A percentile compares a stretch with the other conserved stretches of the same genome.
Conservation (phyloP, 2,113 vertebrate genomes). For the Pterophyllum scalare region DNA sequence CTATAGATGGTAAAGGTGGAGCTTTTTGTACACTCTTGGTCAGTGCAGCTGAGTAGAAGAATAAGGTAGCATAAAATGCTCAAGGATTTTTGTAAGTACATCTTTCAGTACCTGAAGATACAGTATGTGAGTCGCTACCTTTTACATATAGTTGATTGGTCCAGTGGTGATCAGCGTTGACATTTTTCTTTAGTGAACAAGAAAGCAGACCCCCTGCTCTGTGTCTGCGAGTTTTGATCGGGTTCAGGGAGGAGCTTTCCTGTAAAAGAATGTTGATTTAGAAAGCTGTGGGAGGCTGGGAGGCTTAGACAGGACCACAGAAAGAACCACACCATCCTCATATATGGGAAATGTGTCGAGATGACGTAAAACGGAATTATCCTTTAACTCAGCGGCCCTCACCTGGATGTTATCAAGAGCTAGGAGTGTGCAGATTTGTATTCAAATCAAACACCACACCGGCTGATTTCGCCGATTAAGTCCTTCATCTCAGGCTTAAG, state of each 20-base stretch:
- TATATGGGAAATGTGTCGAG: background rate
- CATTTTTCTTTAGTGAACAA: background rate
- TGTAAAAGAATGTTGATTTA: background rate
- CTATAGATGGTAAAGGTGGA: background rate
- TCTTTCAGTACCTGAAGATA: background rate
- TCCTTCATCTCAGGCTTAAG: constrained; percentile 9
- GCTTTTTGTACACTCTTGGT: background rate
- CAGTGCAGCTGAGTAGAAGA: background rate
- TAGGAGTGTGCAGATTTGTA: constrained; percentile 9
- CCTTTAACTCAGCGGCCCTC: background rate
- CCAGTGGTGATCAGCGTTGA: fast-evolving
- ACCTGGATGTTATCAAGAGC: constrained; percentile 1
- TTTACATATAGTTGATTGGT: background rate
- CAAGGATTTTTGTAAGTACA: background rate
- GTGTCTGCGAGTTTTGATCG: background rate
- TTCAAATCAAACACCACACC: constrained; percentile 17
- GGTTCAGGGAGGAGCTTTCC: background rate
- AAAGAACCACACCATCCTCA: background rate
- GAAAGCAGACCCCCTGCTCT: background rate
- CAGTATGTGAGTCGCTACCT: background rate
- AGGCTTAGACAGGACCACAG: background rate
- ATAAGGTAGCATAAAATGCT: background rate
- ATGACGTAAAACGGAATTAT: background rate
- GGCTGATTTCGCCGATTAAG: constrained; percentile 49
- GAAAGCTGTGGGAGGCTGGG: background rate